Base-by-base conservation (phyloP, 2,113 vertebrate species). In the Miniopterus natalensis region DNA sequence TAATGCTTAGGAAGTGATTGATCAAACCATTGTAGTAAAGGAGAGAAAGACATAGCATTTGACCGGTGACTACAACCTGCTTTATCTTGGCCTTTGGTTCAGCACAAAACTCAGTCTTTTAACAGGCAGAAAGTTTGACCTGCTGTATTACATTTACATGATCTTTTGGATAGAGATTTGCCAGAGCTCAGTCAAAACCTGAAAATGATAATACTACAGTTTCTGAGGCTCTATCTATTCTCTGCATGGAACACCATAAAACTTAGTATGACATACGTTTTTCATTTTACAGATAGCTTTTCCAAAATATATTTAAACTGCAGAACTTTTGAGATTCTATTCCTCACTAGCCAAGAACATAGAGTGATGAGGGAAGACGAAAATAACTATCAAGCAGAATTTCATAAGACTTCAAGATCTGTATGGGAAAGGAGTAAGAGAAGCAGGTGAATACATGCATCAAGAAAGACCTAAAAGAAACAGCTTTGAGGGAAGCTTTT, bases 271-370 rank as follows among this genome's bases (percentile, higher is more conserved):
- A 90, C 57, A 92, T 73, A 65, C 8, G 1, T 90, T 96, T 87
- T 84, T 87, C 61, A 81, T 92, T 96, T 96, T 95, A 85, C 53
- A 95, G 95, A 96, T 47, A 94, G 29, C 29, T 92, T 47, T 87
- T 92, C 75, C 80, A 87, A 96, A 95, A 96, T 84, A 77, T 84
- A 96, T 96, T 96, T 94, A 84, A 95, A 95, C 27, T 55, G 27
- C 49, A 59, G 20, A 93, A 84, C 57, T 90, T 66, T 81, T 71
- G 71, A 93, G 55, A 92, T 15, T 70, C 80, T 86, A 92, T 96
- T 93, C 73, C 51, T 95, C 71, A 77, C 78, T 51, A 93, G 71
- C 55, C 75, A 95, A 66, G 40, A 17, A 75, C 12, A 71, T 71
- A 71, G 57, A n/a, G 27, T 77, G 18, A 5, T 42, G 9, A 94